phyloP scores from a whole-genome alignment of 2,797 vertebrate species.

The Gymnocypris eckloni region DNA sequence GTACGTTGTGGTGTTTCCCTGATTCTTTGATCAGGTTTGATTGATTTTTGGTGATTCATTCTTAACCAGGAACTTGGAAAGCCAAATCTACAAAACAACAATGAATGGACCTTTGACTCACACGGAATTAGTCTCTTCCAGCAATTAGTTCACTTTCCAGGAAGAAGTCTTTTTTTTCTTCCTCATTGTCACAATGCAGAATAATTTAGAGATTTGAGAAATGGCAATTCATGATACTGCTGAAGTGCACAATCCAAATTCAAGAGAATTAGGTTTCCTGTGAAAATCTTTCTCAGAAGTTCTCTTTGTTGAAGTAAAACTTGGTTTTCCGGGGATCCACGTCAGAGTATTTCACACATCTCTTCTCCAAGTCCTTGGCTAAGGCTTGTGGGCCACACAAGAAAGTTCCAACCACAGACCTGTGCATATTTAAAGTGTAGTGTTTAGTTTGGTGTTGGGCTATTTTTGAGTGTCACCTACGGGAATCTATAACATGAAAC shows the following conservation, averaged over 20 bases:
- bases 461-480: neutral
- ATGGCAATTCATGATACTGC: neutral
- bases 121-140: neutral
- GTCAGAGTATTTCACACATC: slow-evolving; percentile 86
- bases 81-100: neutral
- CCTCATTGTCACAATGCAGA: neutral
- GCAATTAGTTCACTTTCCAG: neutral
- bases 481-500: neutral
- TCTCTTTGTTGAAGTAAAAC: slow-evolving; percentile 97
- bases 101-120: neutral
- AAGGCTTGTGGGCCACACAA: slow-evolving; percentile 83
- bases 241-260: neutral
- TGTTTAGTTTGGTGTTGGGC: neutral
- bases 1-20: neutral
- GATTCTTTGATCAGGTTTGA: slow-evolving; percentile 9
- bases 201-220: neutral
- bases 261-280: neutral
- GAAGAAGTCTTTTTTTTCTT: neutral
- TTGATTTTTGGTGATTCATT: slow-evolving; percentile 31
- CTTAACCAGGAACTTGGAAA: slow-evolving; percentile 26
- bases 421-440: slow-evolving; percentile 61
- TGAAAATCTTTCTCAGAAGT: slow-evolving; percentile 78
- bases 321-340: slow-evolving; percentile 89
- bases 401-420: slow-evolving; percentile 89
- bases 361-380: slow-evolving; percentile 80